Conservation (phyloP, 2,888 invertebrate species). For the Gandaritis pyraliata region DNA sequence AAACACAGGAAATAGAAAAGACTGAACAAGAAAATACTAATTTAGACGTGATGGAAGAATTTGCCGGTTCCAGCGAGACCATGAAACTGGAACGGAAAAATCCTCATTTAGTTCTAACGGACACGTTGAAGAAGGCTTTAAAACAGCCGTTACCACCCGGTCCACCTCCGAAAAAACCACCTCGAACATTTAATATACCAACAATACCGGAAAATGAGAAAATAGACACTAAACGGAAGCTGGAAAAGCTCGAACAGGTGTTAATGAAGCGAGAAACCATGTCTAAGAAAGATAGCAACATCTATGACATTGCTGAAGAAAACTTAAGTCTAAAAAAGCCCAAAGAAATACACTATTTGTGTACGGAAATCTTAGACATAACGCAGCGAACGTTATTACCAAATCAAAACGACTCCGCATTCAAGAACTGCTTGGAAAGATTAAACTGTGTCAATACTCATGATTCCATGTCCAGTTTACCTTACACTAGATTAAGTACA, state of each 20-base stretch:
- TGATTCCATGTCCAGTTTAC: slow-evolving; percentile 67
- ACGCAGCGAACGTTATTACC: slow-evolving; percentile 63
- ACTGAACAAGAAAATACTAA: slow-evolving; percentile 52
- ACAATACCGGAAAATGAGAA: slow-evolving; percentile 58
- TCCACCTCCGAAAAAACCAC: slow-evolving; percentile 91
- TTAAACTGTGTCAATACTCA: slow-evolving; percentile 72
- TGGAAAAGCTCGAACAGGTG: slow-evolving; percentile 86
- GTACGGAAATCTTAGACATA: slow-evolving; percentile 78
- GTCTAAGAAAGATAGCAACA: slow-evolving; percentile 55
- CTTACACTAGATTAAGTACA: slow-evolving; percentile 67
- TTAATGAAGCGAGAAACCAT: slow-evolving; percentile 75
- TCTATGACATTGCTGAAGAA: slow-evolving; percentile 46
- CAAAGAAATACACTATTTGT: slow-evolving; percentile 79
- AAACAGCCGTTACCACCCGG: slow-evolving; percentile 88
- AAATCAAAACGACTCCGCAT: slow-evolving; percentile 54
- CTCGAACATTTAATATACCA: slow-evolving; percentile 83
- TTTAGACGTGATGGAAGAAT: slow-evolving; percentile 62
- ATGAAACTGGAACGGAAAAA: slow-evolving; percentile 74
- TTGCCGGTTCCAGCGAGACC: slow-evolving; percentile 73
- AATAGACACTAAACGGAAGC: slow-evolving; percentile 86
- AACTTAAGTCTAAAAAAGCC: slow-evolving; percentile 58
- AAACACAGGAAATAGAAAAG: slow-evolving; percentile 36
- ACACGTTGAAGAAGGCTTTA: slow-evolving; percentile 86
- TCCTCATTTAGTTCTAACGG: slow-evolving; percentile 77
- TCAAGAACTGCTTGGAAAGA: slow-evolving; percentile 73